Base-by-base conservation (phyloP, 2,113 vertebrate species). In the Gallinago paraguaiae region DNA sequence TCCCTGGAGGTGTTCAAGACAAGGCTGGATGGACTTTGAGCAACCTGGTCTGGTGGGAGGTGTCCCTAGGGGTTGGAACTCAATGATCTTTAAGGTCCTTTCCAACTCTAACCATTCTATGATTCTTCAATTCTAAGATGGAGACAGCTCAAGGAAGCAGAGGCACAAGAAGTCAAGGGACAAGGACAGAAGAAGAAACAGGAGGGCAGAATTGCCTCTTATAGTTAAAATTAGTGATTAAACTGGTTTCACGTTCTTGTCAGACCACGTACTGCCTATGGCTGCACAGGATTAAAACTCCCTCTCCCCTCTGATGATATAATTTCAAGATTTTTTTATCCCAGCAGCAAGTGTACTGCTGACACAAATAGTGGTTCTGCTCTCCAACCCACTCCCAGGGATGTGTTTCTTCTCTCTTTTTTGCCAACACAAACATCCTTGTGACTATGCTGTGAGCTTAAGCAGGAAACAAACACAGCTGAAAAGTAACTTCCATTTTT, bases 341-440 rank as follows among this genome's bases (percentile, higher is more conserved):
- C 39, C 81, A 72, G 76, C 71, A 93, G 65, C 30, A 61, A 90
- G 41, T 14, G 1, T 0, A 6, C 41, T 75, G 74, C 86, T 70
- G 41, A 39, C 67, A 54, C 37, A 75, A 79, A 72, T 0, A 24
- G 9, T 68, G 71, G 37, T n/a, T 59, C 53, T 50, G 67, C 71
- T 79, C 67, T 90, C 60, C 74, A 60, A 51, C 69, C 33, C 1
- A 0, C 50, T 92, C 41, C 75, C 2, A 0, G n/a, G n/a, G 82
- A 39, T 0, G 0, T 0, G 0, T 18, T 43, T 69, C 71, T 76
- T 54, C 67, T 10, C 63, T 82, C 50, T 13, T 39, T 81, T 63
- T 35, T 91, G 39, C 81, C 87, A 89, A 60, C 20, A 43, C 59
- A 48, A 18, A 77, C 50, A 39, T 20, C 54, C 30, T 46, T 31